Evolutionary conservation across 1,140 invertebrate genomes (phyloP).

Genomic region (Plectrocnemia conspersa): DNA sequence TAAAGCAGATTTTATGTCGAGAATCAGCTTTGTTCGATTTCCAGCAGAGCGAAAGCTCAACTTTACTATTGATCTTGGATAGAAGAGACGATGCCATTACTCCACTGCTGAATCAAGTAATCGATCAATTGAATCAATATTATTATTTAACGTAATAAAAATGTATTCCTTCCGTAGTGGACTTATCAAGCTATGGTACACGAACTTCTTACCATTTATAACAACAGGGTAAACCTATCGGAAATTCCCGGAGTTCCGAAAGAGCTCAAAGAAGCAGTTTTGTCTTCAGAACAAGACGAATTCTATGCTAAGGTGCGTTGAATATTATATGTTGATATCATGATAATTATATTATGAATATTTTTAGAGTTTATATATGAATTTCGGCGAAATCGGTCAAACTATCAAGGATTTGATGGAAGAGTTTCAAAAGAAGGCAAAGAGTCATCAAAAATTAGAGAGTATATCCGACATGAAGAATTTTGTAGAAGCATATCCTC

Average conservation of each 20-base stretch:
- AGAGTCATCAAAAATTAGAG: constrained; percentile 95
- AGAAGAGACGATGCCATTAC: constrained; percentile 92
- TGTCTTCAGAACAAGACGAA: constrained; percentile 94
- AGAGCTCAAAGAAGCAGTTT: constrained; percentile 87
- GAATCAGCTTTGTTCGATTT: constrained; percentile 86
- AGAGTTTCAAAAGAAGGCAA: constrained; percentile 93
- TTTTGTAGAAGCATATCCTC: constrained; percentile 97
- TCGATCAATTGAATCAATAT: not conserved
- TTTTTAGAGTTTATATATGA: constrained; percentile 87
- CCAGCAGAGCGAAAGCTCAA: constrained; percentile 64
- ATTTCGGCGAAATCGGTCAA: constrained; percentile 97
- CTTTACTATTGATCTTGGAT: constrained; percentile 84
- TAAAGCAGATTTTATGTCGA: constrained; percentile 78
- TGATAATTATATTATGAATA: no score
- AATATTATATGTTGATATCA: no score
- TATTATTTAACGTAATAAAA: constrained; percentile 1
- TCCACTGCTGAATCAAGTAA: constrained; percentile 86
- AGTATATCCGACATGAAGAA: constrained; percentile 98
- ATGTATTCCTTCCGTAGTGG: constrained; percentile 66
- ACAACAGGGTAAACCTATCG: constrained; percentile 90
- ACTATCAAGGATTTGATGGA: constrained; percentile 97
- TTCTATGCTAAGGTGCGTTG: constrained; percentile 84
- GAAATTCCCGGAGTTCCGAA: constrained; percentile 77
- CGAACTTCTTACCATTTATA: constrained; percentile 90
- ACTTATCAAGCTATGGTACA: constrained; percentile 99